Evolutionary conservation across 2,888 invertebrate species (phyloP).

Genomic region (Zeuzera pyrina): DNA sequence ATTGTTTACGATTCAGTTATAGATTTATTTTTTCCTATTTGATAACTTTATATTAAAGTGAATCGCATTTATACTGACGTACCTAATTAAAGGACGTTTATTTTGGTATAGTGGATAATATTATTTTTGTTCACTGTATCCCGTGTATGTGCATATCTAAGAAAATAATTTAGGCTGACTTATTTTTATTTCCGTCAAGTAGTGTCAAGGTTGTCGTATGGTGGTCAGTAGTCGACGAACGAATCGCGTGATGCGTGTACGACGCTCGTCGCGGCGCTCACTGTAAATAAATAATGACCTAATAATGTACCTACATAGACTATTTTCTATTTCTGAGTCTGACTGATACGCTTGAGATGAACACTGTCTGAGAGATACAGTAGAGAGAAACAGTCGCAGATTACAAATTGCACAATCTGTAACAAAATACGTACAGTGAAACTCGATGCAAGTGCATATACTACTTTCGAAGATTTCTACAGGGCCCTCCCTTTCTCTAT

Average conservation of each 20-base stretch:
- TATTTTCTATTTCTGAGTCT: slow-evolving; percentile 53
- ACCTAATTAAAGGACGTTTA: too few relatives aligned
- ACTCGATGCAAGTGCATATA: slow-evolving; percentile 25
- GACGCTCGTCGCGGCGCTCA: slow-evolving; percentile 39
- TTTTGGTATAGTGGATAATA: too few relatives aligned
- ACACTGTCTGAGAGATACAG: slow-evolving; percentile 7
- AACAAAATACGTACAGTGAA: slow-evolving; percentile 14
- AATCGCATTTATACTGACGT: too few relatives aligned
- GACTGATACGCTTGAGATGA: slow-evolving; percentile 23
- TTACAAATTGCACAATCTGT: slow-evolving; percentile 7
- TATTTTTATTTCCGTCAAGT: slow-evolving; percentile 18
- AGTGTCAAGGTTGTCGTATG: slow-evolving; percentile 53
- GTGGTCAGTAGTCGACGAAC: slow-evolving; percentile 31
- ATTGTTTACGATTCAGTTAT: too few relatives aligned
- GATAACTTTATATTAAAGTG: too few relatives aligned
- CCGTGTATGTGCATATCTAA: neutral
- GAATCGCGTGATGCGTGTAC: slow-evolving; percentile 39
- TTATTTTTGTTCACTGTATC: too few relatives aligned
- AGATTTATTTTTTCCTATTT: too few relatives aligned
- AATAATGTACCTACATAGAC: slow-evolving; percentile 45
- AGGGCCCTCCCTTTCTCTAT: slow-evolving; percentile 49
- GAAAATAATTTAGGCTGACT: neutral
- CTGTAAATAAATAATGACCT: slow-evolving; percentile 71
- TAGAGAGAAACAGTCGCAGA: slow-evolving; percentile 12
- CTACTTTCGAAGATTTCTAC: slow-evolving; percentile 59